A percentile compares a stretch with the other conserved stretches of the same genome.
Evolutionary conservation across 1,140 invertebrate genomes (phyloP).

Genomic region (Pomacea maculata): DNA sequence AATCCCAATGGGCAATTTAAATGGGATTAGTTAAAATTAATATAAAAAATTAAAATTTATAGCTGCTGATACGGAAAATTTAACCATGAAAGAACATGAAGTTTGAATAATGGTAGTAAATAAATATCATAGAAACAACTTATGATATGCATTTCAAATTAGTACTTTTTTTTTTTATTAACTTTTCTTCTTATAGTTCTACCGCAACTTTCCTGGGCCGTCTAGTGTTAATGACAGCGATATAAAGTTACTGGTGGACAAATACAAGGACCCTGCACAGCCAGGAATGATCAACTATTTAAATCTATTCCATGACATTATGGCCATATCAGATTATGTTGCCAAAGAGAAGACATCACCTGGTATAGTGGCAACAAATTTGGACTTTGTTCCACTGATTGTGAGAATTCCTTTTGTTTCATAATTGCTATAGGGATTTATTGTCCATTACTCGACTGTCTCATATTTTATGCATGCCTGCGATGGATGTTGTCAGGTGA

Average conservation of each 20-base stretch:
- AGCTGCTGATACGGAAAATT: too few species aligned
- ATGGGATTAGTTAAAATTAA: too few species aligned
- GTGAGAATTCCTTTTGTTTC: constrained; percentile 29
- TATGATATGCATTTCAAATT: too few species aligned
- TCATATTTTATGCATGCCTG: constrained; percentile 1
- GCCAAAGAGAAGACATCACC: constrained; percentile 32
- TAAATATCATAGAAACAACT: too few species aligned
- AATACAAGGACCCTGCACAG: constrained; percentile 58
- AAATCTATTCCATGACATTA: constrained; percentile 63
- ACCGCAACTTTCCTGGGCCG: constrained; percentile 62
- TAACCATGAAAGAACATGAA: too few species aligned
- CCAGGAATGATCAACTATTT: constrained; percentile 63
- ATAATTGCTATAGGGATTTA: background rate
- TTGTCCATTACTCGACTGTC: background rate
- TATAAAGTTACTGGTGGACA: constrained; percentile 56
- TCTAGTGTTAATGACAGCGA: constrained; percentile 59
- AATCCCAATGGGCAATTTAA: too few species aligned
- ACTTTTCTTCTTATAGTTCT: constrained; percentile 53
- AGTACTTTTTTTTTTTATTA: background rate
- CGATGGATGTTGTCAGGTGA: background rate
- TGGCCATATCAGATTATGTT: constrained; percentile 47
- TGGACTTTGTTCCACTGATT: constrained; percentile 44
- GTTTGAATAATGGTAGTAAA: too few species aligned
- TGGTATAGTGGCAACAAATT: constrained; percentile 23
- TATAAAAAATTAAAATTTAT: too few species aligned